These are phyloP conservation scores for Diceros bicornis DNA, from an alignment of 2,797 vertebrate genomes.

Conservation along the genomic window DNA sequence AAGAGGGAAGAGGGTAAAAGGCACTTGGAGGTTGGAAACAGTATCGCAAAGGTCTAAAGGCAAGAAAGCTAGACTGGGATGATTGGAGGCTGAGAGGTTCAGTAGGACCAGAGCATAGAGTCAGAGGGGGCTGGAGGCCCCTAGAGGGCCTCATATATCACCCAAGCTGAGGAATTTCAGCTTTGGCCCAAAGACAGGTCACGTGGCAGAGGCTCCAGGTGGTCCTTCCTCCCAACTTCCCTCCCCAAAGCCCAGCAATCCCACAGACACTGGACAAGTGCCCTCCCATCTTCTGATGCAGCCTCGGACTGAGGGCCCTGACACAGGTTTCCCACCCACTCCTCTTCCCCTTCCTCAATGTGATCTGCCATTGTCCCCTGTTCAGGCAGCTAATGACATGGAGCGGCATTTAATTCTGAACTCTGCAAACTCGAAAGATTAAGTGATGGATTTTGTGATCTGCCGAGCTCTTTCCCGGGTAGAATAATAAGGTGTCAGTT, in stretches of 20 bases:
- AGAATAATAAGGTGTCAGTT: conserved; percentile 80
- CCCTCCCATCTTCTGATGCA: background rate
- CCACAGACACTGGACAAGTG: background rate
- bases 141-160: background rate
- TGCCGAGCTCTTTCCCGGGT: conserved; percentile 47
- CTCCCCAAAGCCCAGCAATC: background rate
- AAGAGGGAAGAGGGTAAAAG: background rate
- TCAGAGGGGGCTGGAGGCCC: background rate
- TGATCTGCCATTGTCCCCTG: background rate
- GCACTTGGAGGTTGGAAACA: background rate
- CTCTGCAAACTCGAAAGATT: conserved; percentile 78
- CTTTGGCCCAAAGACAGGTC: background rate
- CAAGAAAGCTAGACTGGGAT: background rate
- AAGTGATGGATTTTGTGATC: conserved; percentile 83
- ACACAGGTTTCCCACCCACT: rapidly evolving
- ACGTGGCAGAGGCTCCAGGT: background rate
- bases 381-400: conserved; percentile 5
- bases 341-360: background rate
- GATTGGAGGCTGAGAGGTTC: rapidly evolving
- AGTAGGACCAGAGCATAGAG: rapidly evolving
- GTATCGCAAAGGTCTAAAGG: background rate
- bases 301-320: background rate
- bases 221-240: background rate
- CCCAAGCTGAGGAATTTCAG: background rate
- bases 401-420: conserved; percentile 74